Evolutionary conservation across 1,140 invertebrate genomes (phyloP).

Genomic region (Sminthurides bifidus): DNA sequence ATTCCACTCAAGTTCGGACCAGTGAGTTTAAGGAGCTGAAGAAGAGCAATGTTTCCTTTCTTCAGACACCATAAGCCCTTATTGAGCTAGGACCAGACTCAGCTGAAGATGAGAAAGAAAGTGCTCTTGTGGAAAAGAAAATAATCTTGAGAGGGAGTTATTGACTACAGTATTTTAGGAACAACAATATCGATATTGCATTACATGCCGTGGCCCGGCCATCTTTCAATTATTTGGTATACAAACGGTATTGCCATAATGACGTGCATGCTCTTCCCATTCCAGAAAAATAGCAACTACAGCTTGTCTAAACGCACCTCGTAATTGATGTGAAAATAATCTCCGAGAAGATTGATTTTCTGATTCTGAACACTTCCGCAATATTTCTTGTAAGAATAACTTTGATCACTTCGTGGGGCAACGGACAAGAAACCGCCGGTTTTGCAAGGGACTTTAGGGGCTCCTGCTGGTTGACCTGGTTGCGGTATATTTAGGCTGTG

Average conservation of each 20-base stretch:
- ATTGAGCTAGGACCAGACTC: too few relatives aligned
- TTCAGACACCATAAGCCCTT: too few relatives aligned
- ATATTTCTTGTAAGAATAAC: slow-evolving; percentile 9
- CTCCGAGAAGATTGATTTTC: slow-evolving; percentile 23
- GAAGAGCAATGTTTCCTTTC: neutral
- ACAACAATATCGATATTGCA: too few relatives aligned
- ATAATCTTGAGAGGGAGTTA: too few relatives aligned
- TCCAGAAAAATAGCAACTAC: neutral
- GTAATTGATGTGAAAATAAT: slow-evolving; percentile 9
- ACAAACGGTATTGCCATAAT: neutral
- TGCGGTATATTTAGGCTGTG: slow-evolving; percentile 14
- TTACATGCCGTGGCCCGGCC: too few relatives aligned
- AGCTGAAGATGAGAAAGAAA: too few relatives aligned
- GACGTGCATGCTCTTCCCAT: neutral
- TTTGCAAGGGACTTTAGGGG: neutral
- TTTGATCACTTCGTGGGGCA: neutral
- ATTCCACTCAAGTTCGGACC: neutral
- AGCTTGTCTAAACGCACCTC: neutral
- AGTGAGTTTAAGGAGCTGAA: neutral
- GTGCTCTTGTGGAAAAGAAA: too few relatives aligned
- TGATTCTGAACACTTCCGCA: slow-evolving; percentile 18
- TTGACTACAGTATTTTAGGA: too few relatives aligned
- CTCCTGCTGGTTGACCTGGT: slow-evolving; percentile 5
- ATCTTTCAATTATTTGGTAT: neutral
- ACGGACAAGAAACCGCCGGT: neutral